phyloP scores from a whole-genome alignment of 2,888 invertebrate species.

The Caenorhabditis auriculariae region DNA sequence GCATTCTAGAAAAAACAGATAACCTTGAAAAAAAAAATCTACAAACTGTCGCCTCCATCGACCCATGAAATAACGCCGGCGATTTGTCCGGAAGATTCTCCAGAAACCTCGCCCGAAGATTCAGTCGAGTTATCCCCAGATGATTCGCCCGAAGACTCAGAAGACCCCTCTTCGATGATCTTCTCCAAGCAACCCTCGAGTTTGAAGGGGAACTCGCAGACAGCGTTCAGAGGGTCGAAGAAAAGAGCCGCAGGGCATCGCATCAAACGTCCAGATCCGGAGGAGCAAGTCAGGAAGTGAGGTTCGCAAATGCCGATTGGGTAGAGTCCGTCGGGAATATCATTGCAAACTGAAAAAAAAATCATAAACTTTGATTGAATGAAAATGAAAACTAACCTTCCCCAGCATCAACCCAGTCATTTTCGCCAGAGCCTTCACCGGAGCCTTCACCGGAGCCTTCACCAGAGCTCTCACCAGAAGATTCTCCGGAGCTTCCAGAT shows the following conservation, averaged over 20 bases:
- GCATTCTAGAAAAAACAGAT: too few relatives aligned
- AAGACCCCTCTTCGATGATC: constrained; percentile 13
- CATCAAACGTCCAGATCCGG: constrained; percentile 26
- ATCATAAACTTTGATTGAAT: too few relatives aligned
- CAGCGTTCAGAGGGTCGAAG: constrained; percentile 11
- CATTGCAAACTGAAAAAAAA: constrained; percentile 15
- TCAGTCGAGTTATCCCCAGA: constrained; percentile 11
- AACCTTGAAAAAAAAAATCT: too few relatives aligned
- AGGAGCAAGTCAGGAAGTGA: constrained; percentile 24
- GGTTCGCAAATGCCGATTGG: constrained; percentile 16
- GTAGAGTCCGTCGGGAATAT: constrained; percentile 20
- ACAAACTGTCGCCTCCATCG: constrained; percentile 2
- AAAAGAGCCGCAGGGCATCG: constrained; percentile 23
- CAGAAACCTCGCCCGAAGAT: constrained; percentile 6
- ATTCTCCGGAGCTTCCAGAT: too few relatives aligned
- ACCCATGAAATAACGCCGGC: constrained; percentile 4
- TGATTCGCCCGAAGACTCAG: constrained; percentile 2
- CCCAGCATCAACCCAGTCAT: neutral
- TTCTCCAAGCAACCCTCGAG: constrained; percentile 11
- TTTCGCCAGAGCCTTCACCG: too few relatives aligned
- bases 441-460: too few relatives aligned
- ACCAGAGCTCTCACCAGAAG: too few relatives aligned
- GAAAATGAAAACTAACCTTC: constrained; percentile 1
- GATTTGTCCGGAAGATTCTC: constrained; percentile 8
- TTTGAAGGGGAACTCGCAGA: constrained; percentile 23